These are phyloP conservation scores for Paraplagusia blochii DNA, from an alignment of 2,113 vertebrate species.

Conservation along the genomic window DNA sequence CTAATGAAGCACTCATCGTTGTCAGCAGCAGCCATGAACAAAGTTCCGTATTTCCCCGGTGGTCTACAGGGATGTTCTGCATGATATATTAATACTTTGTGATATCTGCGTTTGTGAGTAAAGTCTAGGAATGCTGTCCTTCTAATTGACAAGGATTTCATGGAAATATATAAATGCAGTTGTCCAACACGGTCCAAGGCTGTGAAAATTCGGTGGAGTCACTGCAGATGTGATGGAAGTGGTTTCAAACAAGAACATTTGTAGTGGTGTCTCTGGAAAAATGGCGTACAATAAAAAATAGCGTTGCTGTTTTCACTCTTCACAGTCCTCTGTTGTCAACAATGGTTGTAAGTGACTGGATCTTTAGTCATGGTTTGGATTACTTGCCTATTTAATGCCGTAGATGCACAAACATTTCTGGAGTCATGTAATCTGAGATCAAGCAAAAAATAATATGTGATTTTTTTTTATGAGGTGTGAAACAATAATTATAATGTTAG, in stretches of 20 bases:
- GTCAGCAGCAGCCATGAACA: neutral
- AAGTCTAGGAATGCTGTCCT: neutral
- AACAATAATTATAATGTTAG: neutral
- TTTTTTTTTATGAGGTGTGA: neutral
- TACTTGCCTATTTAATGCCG: neutral
- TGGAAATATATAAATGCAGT: no score
- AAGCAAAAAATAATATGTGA: no score
- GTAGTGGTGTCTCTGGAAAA: neutral
- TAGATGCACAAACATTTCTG: conserved; percentile 39
- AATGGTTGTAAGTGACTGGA: conserved; percentile 6
- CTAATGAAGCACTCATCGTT: conserved; percentile 16
- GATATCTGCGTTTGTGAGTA: conserved; percentile 15
- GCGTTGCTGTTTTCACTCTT: conserved; percentile 3
- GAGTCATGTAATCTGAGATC: conserved; percentile 2
- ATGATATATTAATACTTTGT: conserved; percentile 15
- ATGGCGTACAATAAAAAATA: conserved; percentile 4
- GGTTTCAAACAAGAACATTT: conserved; percentile 1
- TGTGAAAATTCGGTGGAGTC: no score
- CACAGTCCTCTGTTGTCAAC: conserved; percentile 19
- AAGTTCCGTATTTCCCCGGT: neutral
- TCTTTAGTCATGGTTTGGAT: conserved; percentile 1
- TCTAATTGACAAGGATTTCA: no score
- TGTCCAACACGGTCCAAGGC: no score
- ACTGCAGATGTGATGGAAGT: no score
- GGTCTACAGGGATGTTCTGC: neutral